Base-by-base conservation (phyloP, 2,888 invertebrate genomes). In the Zaprionus lineosus region DNA sequence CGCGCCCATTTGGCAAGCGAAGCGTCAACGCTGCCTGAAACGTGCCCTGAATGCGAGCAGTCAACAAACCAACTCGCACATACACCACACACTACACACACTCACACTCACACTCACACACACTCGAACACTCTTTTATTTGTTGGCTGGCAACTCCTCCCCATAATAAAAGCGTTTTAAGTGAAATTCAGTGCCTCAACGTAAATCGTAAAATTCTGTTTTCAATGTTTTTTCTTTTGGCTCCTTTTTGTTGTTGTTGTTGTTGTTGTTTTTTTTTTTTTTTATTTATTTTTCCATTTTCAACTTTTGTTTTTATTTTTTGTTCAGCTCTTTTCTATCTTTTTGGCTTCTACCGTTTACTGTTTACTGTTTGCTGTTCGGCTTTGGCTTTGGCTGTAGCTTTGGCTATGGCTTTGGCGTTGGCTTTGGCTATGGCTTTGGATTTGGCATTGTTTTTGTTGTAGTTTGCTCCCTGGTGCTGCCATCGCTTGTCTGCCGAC, bases 131-230 rank as follows among this genome's bases (percentile, higher is more conserved):
- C 44, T 28, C 73, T 53, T 28, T 9, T 48, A 14, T 55, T 26
- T 53, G 56, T 34, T 66, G 53, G 56, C 55, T 66, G 69, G 61
- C 59, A 59, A 60, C 59, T 41, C n/a, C n/a, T n/a, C 58, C 58
- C 72, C 72, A 83, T 78, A 79, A 79, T 83, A 79, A 79, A 79
- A 76, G 78, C 65, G 69, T 79, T 79, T 79, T 83, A 79, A 79
- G 78, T 79, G 78, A 79, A 79, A 79, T 79, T 83, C 78, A 79
- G 76, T 76, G 59, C 79, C 83, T 73, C 44, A 72, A 72, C 63
- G 81, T 82, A 82, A 78, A 82, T 78, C 78, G 78, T 78, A 78
- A 82, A 78, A 78, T 72, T 78, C 64, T 47, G 78, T 78, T 82
- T 82, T 78, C 81, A 81, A 81, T 71, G 76, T 63, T 64, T 61